Conservation (phyloP, 2,888 invertebrate species). For the Invenusta paracnida region DNA sequence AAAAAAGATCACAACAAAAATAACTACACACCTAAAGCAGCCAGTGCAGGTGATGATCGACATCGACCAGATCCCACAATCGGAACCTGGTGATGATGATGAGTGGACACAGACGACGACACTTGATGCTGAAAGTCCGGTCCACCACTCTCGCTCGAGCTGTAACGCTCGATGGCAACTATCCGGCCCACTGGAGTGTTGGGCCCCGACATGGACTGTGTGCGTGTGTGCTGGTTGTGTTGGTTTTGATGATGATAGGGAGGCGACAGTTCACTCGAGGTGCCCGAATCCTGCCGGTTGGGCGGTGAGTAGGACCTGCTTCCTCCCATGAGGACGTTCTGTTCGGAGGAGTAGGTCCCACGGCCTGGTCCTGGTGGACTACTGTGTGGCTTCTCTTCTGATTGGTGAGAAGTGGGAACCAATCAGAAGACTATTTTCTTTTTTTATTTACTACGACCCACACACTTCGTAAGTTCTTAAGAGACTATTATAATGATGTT, state of each 20-base stretch:
- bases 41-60: neutral
- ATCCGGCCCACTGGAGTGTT: slow-evolving; percentile 9
- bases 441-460: no score
- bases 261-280: slow-evolving; percentile 11
- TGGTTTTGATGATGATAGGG: neutral
- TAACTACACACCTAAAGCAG: no score
- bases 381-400: no score
- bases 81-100: neutral
- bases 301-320: neutral
- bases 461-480: no score
- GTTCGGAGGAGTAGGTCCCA: neutral
- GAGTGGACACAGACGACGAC: no score
- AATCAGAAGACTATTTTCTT: no score
- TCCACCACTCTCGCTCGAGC: slow-evolving; percentile 6
- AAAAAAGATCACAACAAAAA: no score
- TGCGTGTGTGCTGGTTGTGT: neutral
- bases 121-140: no score
- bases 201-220: neutral
- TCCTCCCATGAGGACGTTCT: neutral
- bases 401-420: no score
- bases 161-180: neutral
- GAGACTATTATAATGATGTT: no score
- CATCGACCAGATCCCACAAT: neutral
- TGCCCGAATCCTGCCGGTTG: neutral
- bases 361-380: neutral